A percentile compares a stretch with the other conserved stretches of the same genome.
Evolutionary conservation across 2,888 invertebrate species (phyloP).

Genomic region (Penaeus monodon): DNA sequence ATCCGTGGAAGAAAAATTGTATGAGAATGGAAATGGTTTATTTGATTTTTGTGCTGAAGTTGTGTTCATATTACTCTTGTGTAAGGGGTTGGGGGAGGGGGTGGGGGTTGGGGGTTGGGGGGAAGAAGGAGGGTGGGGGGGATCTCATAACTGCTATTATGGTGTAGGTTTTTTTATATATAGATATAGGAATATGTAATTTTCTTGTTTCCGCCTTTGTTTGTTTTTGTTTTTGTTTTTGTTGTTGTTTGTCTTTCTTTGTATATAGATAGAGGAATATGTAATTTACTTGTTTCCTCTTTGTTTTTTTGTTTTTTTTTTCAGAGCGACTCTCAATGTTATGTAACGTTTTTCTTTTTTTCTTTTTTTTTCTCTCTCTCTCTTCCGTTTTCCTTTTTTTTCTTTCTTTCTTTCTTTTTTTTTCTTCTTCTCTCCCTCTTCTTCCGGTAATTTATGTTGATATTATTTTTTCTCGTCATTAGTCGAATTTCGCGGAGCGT

Average conservation of each 20-base stretch:
- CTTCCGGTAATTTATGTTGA: not conserved
- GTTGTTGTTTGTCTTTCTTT: too few relatives aligned
- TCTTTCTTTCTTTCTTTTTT: not conserved
- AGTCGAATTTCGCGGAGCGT: too few relatives aligned
- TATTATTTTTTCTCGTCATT: not conserved
- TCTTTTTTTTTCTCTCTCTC: not conserved
- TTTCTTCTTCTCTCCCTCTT: conserved; percentile 1
- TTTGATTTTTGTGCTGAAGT: conserved; percentile 39
- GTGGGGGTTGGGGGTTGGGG: too few relatives aligned
- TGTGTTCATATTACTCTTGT: conserved; percentile 27
- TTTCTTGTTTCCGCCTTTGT: not conserved
- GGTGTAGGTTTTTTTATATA: not conserved
- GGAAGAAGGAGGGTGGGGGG: too few relatives aligned
- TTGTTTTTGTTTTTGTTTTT: not conserved
- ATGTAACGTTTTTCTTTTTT: too few relatives aligned
- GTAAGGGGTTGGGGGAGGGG: too few relatives aligned
- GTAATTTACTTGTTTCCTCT: too few relatives aligned
- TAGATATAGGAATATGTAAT: not conserved
- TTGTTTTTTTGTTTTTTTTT: not conserved
- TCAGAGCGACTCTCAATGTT: not conserved
- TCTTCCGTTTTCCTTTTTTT: not conserved
- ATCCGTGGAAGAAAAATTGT: conserved; percentile 51
- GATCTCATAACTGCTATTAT: not conserved
- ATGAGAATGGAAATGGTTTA: conserved; percentile 47
- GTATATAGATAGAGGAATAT: not conserved